Evolutionary conservation across 2,113 vertebrate species (phyloP).

Genomic region (Orthonyx spaldingii): DNA sequence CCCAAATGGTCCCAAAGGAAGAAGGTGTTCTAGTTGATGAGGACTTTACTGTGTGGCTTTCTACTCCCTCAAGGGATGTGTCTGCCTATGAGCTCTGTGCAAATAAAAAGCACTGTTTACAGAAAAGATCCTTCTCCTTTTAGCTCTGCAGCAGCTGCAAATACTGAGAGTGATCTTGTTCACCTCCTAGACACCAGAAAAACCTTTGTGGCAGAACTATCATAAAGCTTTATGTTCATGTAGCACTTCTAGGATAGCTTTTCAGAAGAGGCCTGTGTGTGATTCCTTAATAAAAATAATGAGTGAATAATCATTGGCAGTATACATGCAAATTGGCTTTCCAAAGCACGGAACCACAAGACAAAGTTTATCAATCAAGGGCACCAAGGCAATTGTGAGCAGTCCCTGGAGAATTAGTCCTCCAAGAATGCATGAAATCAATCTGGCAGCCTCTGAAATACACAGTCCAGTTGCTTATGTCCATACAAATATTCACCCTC

Average conservation of each 20-base stretch:
- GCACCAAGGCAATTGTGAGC: background rate
- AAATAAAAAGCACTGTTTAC: background rate
- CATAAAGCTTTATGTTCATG: background rate
- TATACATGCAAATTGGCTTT: conserved; percentile 1
- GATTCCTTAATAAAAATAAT: background rate
- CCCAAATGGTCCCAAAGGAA: background rate
- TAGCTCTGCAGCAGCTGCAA: background rate
- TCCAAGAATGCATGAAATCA: background rate
- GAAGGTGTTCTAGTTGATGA: background rate
- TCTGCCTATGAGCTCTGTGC: background rate
- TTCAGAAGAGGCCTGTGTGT: background rate
- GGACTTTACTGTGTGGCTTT: background rate
- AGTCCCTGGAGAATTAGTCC: background rate
- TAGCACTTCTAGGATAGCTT: background rate
- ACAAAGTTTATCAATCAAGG: background rate
- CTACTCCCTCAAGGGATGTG: background rate
- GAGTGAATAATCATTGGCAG: background rate
- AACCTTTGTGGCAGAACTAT: background rate
- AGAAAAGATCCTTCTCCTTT: background rate
- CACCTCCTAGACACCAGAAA: background rate
- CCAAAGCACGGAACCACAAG: background rate
- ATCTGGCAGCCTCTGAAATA: background rate
- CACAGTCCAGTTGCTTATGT: background rate
- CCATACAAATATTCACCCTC: background rate
- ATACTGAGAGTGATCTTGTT: background rate